Evolutionary conservation across 1,140 invertebrate species (phyloP).

Genomic region (Orius laevigatus): DNA sequence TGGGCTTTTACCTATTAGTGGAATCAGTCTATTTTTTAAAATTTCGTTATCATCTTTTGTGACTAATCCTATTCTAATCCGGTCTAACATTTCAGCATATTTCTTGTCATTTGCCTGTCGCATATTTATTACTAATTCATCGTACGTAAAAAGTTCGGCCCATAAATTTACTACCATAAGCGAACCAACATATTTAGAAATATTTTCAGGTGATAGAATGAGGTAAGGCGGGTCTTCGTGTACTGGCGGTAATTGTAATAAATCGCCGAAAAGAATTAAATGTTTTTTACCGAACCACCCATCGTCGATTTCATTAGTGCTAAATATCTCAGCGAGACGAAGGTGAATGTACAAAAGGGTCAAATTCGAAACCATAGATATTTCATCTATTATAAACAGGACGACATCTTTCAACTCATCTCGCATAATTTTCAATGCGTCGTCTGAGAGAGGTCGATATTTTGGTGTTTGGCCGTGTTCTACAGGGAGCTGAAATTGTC

Average conservation of each 20-base stretch:
- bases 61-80: neutral
- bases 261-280: constrained; percentile 21
- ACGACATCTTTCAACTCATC: constrained; percentile 20
- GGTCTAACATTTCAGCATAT: neutral
- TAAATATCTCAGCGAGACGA: constrained; percentile 18
- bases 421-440: constrained; percentile 20
- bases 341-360: constrained; percentile 18
- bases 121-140: constrained; percentile 20
- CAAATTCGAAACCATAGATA: constrained; percentile 26
- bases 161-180: constrained; percentile 19
- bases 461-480: constrained; percentile 18
- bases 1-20: too few relatives aligned
- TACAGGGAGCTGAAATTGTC: constrained; percentile 16
- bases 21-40: too few relatives aligned
- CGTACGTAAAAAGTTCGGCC: constrained; percentile 18
- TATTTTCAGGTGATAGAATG: constrained; percentile 15
- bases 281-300: constrained; percentile 17
- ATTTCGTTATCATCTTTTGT: neutral
- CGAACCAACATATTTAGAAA: constrained; percentile 20
- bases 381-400: constrained; percentile 25
- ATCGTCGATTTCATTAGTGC: constrained; percentile 13
- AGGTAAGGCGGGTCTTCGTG: constrained; percentile 20
- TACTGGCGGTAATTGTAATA: constrained; percentile 25
- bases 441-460: constrained; percentile 10
- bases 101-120: constrained; percentile 14